These are phyloP conservation scores for Physocephala rufipes DNA, from an alignment of 2,888 invertebrate species.

Conservation along the genomic window DNA sequence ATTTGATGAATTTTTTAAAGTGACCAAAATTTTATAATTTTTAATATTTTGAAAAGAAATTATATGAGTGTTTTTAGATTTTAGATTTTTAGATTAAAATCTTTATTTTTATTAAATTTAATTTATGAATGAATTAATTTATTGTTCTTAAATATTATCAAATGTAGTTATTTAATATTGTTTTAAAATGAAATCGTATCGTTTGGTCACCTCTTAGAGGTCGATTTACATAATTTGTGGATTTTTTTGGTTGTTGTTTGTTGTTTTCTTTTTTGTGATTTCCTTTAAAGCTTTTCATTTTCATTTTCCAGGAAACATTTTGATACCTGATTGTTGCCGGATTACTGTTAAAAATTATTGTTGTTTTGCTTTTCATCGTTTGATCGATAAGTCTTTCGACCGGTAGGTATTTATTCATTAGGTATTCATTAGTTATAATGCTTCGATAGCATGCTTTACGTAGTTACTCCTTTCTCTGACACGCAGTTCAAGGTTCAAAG, in stretches of 20 bases:
- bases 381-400: constrained; percentile 38
- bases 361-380: constrained; percentile 34
- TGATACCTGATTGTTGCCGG: constrained; percentile 27
- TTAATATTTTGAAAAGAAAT: too few relatives aligned
- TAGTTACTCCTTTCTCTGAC: background rate
- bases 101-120: too few relatives aligned
- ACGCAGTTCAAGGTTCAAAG: background rate
- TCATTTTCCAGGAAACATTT: constrained; percentile 30
- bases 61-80: too few relatives aligned
- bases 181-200: background rate
- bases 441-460: constrained; percentile 24
- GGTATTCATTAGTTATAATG: too few relatives aligned
- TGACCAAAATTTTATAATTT: too few relatives aligned
- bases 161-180: background rate
- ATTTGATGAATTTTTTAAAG: too few relatives aligned
- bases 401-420: constrained; percentile 29
- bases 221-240: background rate
- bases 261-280: background rate
- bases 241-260: background rate
- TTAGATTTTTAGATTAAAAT: too few relatives aligned
- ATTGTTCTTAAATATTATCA: background rate
- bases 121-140: too few relatives aligned
- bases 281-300: background rate
- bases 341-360: background rate
- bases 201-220: constrained; percentile 2